These are phyloP conservation scores for Temnothorax rugatulus DNA, from an alignment of 2,888 invertebrate species.

Conservation along the genomic window DNA sequence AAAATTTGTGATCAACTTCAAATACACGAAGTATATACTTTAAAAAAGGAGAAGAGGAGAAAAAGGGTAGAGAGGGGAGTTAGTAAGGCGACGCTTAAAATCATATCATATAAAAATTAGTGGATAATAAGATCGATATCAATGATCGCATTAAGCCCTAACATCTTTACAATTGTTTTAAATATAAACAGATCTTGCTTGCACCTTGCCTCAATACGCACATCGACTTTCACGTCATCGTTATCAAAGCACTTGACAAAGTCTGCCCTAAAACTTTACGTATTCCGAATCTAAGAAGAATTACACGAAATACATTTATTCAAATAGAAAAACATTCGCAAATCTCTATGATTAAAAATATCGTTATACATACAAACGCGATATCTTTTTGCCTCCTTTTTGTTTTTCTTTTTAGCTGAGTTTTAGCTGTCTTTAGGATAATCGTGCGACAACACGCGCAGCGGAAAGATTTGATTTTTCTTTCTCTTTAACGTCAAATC, in stretches of 20 bases:
- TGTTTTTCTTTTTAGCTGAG: not conserved
- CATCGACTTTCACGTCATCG: constrained; percentile 21
- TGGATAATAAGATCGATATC: constrained; percentile 27
- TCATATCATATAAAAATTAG: constrained; percentile 20
- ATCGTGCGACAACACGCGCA: constrained; percentile 37
- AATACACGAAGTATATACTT: not conserved
- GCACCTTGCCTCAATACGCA: constrained; percentile 14
- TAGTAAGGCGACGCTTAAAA: constrained; percentile 33
- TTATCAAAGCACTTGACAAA: constrained; percentile 45
- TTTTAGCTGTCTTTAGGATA: constrained; percentile 25
- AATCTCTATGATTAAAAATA: constrained; percentile 46
- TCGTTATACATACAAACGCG: constrained; percentile 39
- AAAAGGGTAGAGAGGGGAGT: not conserved
- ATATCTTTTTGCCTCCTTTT: constrained; percentile 23
- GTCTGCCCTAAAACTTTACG: constrained; percentile 37
- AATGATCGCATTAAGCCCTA: constrained; percentile 18
- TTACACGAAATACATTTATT: constrained; percentile 48
- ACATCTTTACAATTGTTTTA: constrained; percentile 33
- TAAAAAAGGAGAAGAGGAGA: not conserved
- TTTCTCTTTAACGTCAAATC: not conserved
- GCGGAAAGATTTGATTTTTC: constrained; percentile 37
- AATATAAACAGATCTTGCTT: constrained; percentile 47
- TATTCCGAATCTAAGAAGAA: constrained; percentile 37
- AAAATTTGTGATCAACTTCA: constrained; percentile 7
- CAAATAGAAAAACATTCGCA: constrained; percentile 50